These are phyloP conservation scores for Drosophila dunni DNA, from an alignment of 1,140 invertebrate species.

Conservation along the genomic window DNA sequence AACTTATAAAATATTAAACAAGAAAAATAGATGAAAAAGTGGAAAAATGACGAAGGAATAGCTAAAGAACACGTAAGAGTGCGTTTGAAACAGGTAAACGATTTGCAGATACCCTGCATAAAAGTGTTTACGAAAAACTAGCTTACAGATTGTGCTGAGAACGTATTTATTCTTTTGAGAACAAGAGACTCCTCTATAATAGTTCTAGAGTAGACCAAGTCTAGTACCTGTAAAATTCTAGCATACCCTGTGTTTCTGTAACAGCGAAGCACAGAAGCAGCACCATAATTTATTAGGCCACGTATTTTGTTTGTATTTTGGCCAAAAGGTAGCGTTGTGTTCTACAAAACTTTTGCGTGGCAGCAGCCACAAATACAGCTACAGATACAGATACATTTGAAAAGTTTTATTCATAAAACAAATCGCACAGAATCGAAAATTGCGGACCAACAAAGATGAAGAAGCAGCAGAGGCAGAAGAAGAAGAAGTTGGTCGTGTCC, in stretches of 20 bases:
- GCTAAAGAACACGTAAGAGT: slow-evolving; percentile 11
- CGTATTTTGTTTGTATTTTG: slow-evolving; percentile 73
- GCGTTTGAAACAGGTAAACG: background rate
- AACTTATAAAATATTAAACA: slow-evolving; percentile 75
- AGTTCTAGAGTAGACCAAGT: too few relatives aligned
- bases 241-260: slow-evolving; percentile 11
- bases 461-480: too few relatives aligned
- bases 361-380: slow-evolving; percentile 40
- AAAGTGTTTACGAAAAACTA: background rate
- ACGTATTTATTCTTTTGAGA: background rate
- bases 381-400: slow-evolving; percentile 68
- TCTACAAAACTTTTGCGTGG: slow-evolving; percentile 70
- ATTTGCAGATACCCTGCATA: slow-evolving; percentile 2
- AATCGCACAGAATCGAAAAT: slow-evolving; percentile 81
- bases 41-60: slow-evolving; percentile 18
- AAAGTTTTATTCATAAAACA: slow-evolving; percentile 79
- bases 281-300: slow-evolving; percentile 70
- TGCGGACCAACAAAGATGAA: slow-evolving; percentile 43
- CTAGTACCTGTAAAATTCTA: background rate
- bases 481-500: slow-evolving; percentile 52
- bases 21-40: slow-evolving; percentile 38
- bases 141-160: too few relatives aligned
- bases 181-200: too few relatives aligned
- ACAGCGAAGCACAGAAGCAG: slow-evolving; percentile 32
- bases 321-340: slow-evolving; percentile 62